A percentile compares a stretch with the other conserved stretches of the same genome.
These are phyloP conservation scores for Rhinolophus sinicus DNA, from an alignment of 2,113 vertebrate genomes.

Conservation along the genomic window DNA sequence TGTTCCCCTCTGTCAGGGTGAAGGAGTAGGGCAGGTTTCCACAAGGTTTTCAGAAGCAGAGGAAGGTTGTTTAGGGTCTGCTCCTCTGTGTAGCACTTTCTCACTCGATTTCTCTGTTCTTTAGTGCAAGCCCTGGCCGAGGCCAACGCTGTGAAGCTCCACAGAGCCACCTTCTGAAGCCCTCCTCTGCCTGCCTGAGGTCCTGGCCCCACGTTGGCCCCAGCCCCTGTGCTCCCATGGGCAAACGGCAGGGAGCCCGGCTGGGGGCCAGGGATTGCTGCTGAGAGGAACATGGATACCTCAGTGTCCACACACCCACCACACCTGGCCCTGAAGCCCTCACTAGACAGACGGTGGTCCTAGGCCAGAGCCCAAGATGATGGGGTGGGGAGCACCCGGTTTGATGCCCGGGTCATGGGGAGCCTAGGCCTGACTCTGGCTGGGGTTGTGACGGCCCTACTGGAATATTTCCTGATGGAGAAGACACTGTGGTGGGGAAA, in stretches of 20 bases:
- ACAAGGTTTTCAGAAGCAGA: background rate
- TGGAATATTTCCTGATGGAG: background rate
- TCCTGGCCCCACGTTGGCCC: background rate
- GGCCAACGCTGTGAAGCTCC: conserved; percentile 88
- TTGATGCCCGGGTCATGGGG: background rate
- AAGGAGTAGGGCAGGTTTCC: background rate
- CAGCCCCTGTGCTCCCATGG: accelerated
- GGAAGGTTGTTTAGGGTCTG: background rate
- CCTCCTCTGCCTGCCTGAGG: background rate
- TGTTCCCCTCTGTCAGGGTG: background rate
- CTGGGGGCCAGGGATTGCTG: background rate
- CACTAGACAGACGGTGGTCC: accelerated
- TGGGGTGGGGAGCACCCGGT: background rate
- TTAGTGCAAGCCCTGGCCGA: conserved; percentile 92
- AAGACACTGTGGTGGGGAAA: background rate
- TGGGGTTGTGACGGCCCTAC: background rate
- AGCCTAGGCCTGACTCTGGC: background rate
- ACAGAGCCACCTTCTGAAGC: conserved; percentile 90
- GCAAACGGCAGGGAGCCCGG: background rate
- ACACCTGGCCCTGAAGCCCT: background rate
- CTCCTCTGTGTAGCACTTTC: accelerated
- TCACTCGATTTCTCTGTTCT: conserved; percentile 36
- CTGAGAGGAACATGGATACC: background rate
- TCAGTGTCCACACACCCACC: background rate
- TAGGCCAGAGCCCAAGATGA: background rate